Conservation (phyloP, 2,113 vertebrate genomes). For the Pao palembangensis region DNA sequence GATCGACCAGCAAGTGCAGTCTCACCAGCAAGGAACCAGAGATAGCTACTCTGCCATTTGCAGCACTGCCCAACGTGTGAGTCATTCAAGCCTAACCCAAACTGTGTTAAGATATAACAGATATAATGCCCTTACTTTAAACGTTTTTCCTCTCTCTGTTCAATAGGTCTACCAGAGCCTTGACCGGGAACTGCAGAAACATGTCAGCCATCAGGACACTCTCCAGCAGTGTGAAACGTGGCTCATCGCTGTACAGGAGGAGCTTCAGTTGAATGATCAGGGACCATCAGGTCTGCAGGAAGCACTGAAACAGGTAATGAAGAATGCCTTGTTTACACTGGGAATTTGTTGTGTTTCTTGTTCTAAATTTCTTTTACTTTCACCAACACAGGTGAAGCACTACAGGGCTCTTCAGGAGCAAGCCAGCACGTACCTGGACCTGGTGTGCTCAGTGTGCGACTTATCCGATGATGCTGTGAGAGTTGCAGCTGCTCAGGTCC, state of each 20-base stretch:
- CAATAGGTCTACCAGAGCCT: slow-evolving; percentile 91
- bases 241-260: slow-evolving; percentile 83
- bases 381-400: slow-evolving; percentile 81
- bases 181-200: slow-evolving; percentile 93
- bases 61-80: slow-evolving; percentile 93
- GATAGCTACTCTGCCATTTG: slow-evolving; percentile 96
- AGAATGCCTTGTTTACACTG: neutral
- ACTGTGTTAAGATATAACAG: neutral
- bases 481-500: slow-evolving; percentile 84
- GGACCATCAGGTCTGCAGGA: slow-evolving; percentile 83
- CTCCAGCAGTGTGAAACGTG: slow-evolving; percentile 91
- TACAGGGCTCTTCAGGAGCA: slow-evolving; percentile 92
- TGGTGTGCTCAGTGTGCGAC: slow-evolving; percentile 92
- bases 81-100: slow-evolving; percentile 16
- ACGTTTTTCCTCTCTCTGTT: neutral
- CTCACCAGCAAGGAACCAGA: slow-evolving; percentile 85
- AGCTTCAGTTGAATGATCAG: slow-evolving; percentile 77
- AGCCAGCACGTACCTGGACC: slow-evolving; percentile 92
- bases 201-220: slow-evolving; percentile 90
- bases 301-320: slow-evolving; percentile 85
- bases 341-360: neutral
- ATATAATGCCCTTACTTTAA: neutral
- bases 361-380: neutral
- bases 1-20: slow-evolving; percentile 84
- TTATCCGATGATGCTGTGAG: slow-evolving; percentile 85